These are phyloP conservation scores for Enteromius unitaeniatus DNA, from an alignment of 2,797 vertebrate species.

Conservation along the genomic window DNA sequence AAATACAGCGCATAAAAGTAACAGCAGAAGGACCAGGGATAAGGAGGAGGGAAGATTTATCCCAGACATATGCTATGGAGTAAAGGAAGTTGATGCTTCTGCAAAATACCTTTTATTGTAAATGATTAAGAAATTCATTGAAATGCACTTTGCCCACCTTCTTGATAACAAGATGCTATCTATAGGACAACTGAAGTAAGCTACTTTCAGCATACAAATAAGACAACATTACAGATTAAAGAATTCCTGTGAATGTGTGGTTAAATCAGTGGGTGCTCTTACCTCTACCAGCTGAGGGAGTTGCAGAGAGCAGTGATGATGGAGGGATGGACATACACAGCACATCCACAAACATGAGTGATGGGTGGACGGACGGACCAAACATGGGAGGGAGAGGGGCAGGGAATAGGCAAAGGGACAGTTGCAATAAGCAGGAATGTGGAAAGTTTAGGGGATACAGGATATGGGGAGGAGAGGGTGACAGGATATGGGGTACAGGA, in stretches of 20 bases:
- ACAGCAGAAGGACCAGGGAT: not conserved
- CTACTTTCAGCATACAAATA: not conserved
- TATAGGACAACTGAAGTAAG: not conserved
- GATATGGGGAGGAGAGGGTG: conserved; percentile 49
- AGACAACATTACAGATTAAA: not conserved
- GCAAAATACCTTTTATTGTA: not conserved
- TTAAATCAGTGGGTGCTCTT: conserved; percentile 69
- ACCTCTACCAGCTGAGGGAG: conserved; percentile 84
- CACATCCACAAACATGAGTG: conserved; percentile 76
- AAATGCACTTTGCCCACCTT: not conserved
- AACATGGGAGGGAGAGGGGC: conserved; percentile 38
- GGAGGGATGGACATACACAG: conserved; percentile 75
- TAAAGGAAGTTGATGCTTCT: not conserved
- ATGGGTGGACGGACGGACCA: conserved; percentile 54
- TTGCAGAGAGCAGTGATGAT: conserved; percentile 78
- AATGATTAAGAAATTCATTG: not conserved
- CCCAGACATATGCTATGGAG: not conserved
- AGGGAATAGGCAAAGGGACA: conserved; percentile 5
- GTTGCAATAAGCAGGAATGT: conserved; percentile 45
- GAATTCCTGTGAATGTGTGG: not conserved
- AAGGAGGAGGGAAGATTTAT: not conserved
- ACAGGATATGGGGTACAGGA: conserved; percentile 43
- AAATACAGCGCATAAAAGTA: not conserved
- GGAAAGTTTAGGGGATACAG: conserved; percentile 30
- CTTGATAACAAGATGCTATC: not conserved